Evolutionary conservation across 2,888 invertebrate genomes (phyloP).

Genomic region (Lepidochrysops patricia): DNA sequence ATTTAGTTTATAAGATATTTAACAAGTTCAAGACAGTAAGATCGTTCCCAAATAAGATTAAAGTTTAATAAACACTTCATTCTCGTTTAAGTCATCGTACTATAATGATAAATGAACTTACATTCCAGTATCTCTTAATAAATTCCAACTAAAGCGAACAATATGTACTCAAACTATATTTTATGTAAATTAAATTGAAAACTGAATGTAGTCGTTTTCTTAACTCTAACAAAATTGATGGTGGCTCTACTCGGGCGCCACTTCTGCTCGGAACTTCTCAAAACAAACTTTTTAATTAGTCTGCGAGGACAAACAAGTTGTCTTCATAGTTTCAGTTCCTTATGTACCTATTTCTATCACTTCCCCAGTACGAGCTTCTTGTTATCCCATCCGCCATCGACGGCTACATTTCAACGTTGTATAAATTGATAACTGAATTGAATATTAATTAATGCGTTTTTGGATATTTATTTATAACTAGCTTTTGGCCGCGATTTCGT

Average conservation of each 20-base stretch:
- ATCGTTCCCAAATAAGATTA: no score
- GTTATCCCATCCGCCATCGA: constrained; percentile 11
- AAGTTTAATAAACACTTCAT: no score
- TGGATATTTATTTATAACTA: neutral
- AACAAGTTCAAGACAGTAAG: no score
- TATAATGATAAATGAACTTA: neutral
- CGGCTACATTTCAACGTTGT: neutral
- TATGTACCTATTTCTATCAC: constrained; percentile 18
- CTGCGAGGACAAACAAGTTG: constrained; percentile 70
- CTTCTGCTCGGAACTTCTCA: constrained; percentile 52
- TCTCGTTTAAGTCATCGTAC: neutral
- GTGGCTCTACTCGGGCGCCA: constrained; percentile 50
- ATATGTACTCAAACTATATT: constrained; percentile 14
- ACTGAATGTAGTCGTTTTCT: constrained; percentile 41
- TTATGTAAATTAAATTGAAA: constrained; percentile 14
- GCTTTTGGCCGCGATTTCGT: no score
- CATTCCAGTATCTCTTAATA: neutral
- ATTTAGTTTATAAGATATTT: no score
- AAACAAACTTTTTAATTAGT: constrained; percentile 74
- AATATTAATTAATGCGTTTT: neutral
- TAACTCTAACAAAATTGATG: constrained; percentile 40
- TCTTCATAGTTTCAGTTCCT: constrained; percentile 43
- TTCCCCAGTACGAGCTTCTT: constrained; percentile 7
- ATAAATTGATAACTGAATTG: no score
- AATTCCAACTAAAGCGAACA: neutral